phyloP scores from a whole-genome alignment of 2,888 invertebrate species.

The Euphydryas editha region DNA sequence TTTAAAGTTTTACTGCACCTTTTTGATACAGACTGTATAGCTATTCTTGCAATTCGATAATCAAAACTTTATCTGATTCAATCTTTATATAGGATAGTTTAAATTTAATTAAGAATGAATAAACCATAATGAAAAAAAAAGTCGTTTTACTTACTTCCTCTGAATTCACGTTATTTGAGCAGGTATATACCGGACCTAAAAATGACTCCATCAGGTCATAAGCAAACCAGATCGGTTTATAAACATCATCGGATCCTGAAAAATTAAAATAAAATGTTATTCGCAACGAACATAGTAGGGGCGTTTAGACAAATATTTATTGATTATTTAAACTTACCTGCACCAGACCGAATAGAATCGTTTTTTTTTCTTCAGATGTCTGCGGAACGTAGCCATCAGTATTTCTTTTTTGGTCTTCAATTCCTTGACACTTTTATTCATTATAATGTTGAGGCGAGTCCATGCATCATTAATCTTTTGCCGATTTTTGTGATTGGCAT shows the following conservation, averaged over 20 bases:
- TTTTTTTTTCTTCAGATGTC: slow-evolving; percentile 6
- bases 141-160: too few relatives aligned
- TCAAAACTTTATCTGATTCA: neutral
- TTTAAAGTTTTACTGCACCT: too few relatives aligned
- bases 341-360: neutral
- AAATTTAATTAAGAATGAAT: too few relatives aligned
- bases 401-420: too few relatives aligned
- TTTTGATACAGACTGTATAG: neutral
- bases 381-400: slow-evolving; percentile 17
- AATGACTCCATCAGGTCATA: slow-evolving; percentile 2
- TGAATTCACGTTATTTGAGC: neutral
- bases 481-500: too few relatives aligned
- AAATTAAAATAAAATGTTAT: neutral
- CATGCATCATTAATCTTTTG: too few relatives aligned
- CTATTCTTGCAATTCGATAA: neutral
- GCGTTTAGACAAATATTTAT: neutral
- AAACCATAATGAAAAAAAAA: too few relatives aligned
- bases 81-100: neutral
- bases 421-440: too few relatives aligned
- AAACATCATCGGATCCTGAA: neutral
- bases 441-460: too few relatives aligned
- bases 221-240: neutral
- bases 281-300: neutral
- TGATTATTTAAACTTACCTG: neutral
- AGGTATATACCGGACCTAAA: neutral